phyloP scores from a whole-genome alignment of 2,113 vertebrate genomes.

The Anolis sagrei region DNA sequence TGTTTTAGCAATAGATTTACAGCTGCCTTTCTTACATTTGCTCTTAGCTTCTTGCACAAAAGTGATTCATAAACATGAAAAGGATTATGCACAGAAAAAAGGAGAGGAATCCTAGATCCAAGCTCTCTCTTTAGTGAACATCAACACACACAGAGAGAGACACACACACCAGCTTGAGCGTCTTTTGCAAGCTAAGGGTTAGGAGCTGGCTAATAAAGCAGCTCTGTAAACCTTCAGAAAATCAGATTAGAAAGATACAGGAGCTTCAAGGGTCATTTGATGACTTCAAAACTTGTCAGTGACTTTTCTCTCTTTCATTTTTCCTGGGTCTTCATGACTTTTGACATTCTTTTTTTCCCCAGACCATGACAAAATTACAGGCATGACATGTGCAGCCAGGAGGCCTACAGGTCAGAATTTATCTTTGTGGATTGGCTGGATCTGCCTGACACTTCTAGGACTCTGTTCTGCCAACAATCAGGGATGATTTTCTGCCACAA shows the following conservation, averaged over 20 bases:
- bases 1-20: not conserved
- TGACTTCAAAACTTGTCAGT: constrained; percentile 64
- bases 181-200: constrained; percentile 39
- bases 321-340: constrained; percentile 61
- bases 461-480: constrained; percentile 60
- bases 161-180: not conserved
- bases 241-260: constrained; percentile 61
- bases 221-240: constrained; percentile 50
- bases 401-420: constrained; percentile 57
- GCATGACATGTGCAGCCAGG: constrained; percentile 52
- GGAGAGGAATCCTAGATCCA: not conserved
- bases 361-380: constrained; percentile 58
- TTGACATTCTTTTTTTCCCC: constrained; percentile 45
- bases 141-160: no score
- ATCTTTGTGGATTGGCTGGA: constrained; percentile 44
- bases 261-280: constrained; percentile 49
- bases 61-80: not conserved
- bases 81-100: not conserved
- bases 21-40: not conserved
- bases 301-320: constrained; percentile 57
- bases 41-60: not conserved
- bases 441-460: constrained; percentile 62
- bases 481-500: constrained; percentile 70
- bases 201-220: constrained; percentile 52
- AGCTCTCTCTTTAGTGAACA: not conserved